Percentiles rank a stretch among this genome's conserved stretches.
phyloP scores from a whole-genome alignment of 2,888 invertebrate genomes.

The Athalia cordata region DNA sequence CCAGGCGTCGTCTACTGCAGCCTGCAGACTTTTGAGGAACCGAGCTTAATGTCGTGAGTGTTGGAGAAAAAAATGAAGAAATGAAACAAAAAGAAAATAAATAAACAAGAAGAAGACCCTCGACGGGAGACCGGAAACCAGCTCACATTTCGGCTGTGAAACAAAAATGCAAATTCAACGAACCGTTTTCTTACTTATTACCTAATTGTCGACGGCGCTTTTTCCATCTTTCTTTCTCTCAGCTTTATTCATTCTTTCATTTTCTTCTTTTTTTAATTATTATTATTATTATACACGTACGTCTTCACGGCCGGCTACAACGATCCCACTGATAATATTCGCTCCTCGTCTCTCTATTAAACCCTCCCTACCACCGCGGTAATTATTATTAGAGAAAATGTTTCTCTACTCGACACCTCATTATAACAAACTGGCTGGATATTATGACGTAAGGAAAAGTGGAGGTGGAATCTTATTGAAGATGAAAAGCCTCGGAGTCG shows the following conservation, averaged over 20 bases:
- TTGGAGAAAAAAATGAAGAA: background rate
- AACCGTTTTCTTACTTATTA: background rate
- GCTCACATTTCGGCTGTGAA: conserved; percentile 24
- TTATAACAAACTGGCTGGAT: too few species aligned
- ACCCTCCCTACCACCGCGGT: too few species aligned
- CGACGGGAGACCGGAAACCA: conserved; percentile 14
- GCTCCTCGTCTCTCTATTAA: too few species aligned
- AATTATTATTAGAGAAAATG: too few species aligned
- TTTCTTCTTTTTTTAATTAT: background rate
- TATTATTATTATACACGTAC: background rate
- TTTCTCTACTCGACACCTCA: too few species aligned
- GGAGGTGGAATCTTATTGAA: too few species aligned
- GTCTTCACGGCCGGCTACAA: background rate
- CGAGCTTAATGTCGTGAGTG: background rate
- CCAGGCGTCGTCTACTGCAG: background rate
- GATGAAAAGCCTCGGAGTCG: too few species aligned
- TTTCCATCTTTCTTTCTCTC: background rate
- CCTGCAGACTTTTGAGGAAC: background rate
- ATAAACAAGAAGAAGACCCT: background rate
- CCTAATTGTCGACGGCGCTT: background rate
- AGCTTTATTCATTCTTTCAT: background rate
- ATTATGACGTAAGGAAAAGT: too few species aligned
- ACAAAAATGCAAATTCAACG: conserved; percentile 28
- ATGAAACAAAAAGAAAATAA: background rate
- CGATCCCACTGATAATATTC: background rate